phyloP scores from a whole-genome alignment of 2,888 invertebrate genomes.

The Chrysolina haemoptera region DNA sequence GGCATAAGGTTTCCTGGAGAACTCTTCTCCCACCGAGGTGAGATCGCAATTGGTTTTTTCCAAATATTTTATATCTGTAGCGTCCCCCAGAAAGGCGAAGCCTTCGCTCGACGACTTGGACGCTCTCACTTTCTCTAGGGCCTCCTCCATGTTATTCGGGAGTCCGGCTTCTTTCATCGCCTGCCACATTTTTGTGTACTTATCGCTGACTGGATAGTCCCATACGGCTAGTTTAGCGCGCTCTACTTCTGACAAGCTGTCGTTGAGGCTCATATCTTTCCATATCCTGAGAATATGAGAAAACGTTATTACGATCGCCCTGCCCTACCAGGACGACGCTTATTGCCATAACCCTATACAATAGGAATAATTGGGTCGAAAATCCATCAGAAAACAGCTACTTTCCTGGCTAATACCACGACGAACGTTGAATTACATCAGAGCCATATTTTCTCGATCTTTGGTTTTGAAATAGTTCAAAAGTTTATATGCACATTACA shows the following conservation, averaged over 20 bases:
- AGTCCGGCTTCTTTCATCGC: conserved; percentile 90
- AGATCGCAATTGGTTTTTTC: conserved; percentile 90
- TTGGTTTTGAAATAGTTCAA: too few relatives aligned
- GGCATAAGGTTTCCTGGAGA: conserved; percentile 97
- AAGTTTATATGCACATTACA: too few relatives aligned
- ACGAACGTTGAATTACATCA: too few relatives aligned
- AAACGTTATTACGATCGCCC: too few relatives aligned
- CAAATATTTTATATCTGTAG: conserved; percentile 87
- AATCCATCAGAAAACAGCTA: too few relatives aligned
- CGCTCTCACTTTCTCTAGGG: conserved; percentile 81
- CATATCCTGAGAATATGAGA: conserved; percentile 80
- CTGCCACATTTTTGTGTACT: conserved; percentile 99
- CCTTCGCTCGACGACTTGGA: conserved; percentile 81
- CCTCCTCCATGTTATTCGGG: conserved; percentile 85
- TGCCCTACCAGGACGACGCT: too few relatives aligned
- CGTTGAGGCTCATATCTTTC: conserved; percentile 98
- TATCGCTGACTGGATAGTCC: conserved; percentile 99
- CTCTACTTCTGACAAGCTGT: conserved; percentile 90
- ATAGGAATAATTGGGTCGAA: too few relatives aligned
- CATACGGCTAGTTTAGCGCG: conserved; percentile 96
- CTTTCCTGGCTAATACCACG: too few relatives aligned
- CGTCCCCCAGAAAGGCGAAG: conserved; percentile 76
- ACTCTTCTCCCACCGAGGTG: conserved; percentile 95
- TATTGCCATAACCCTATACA: too few relatives aligned
- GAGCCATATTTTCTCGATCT: too few relatives aligned